Evolutionary conservation across 1,140 invertebrate species (phyloP).

Genomic region (Neodiprion pinetum): DNA sequence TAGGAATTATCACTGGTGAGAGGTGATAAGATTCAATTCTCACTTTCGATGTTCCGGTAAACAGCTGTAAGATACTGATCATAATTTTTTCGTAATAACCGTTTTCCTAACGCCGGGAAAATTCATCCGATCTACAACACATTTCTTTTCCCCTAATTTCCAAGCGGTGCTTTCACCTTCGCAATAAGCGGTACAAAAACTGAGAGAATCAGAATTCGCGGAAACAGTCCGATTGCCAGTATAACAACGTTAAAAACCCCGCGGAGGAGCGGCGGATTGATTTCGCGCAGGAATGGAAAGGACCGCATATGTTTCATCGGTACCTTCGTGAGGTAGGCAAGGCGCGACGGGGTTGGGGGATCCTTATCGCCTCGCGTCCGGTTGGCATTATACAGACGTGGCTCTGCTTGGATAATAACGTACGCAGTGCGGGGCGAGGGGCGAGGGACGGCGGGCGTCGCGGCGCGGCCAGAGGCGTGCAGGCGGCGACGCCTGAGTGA

Average conservation of each 20-base stretch:
- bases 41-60: too few species aligned
- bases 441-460: not conserved
- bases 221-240: not conserved
- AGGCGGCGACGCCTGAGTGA: conserved; percentile 54
- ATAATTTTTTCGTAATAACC: too few species aligned
- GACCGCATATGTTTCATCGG: not conserved
- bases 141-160: too few species aligned
- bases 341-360: not conserved
- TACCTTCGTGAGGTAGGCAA: not conserved
- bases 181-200: too few species aligned
- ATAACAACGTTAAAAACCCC: not conserved
- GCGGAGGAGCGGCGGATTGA: not conserved
- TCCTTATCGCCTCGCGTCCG: not conserved
- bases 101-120: too few species aligned
- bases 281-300: not conserved
- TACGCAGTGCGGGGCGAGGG: not conserved
- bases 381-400: conserved; percentile 1
- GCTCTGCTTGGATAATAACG: conserved; percentile 10
- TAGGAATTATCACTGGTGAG: too few species aligned
- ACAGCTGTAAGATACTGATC: too few species aligned
- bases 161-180: too few species aligned
- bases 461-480: conserved; percentile 30
- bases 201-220: not conserved
- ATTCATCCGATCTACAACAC: too few species aligned
- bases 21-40: too few species aligned